Conservation (phyloP, 2,113 vertebrate genomes). For the Brachyistius frenatus region DNA sequence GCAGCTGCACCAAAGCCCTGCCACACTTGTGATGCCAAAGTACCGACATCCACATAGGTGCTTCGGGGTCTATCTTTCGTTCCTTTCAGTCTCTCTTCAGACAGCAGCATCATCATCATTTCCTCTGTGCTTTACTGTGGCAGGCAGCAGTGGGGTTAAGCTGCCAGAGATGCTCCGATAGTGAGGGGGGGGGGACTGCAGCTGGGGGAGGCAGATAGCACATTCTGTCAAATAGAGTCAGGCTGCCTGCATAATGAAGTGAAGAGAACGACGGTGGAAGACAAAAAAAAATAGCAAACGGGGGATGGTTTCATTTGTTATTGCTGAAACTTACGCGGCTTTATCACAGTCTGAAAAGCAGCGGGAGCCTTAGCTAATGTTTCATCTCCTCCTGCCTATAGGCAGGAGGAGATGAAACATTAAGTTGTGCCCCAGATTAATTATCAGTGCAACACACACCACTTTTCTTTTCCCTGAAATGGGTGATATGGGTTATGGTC, state of each 20-base stretch:
- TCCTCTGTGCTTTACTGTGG: constrained; percentile 56
- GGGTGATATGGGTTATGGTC: not conserved
- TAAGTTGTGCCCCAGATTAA: constrained; percentile 79
- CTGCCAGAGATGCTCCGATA: constrained; percentile 83
- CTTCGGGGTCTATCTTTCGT: constrained; percentile 48
- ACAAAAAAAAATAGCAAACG: constrained; percentile 54
- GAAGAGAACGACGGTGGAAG: constrained; percentile 64
- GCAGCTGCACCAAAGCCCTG: constrained; percentile 27
- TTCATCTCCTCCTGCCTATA: constrained; percentile 5
- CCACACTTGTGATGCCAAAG: constrained; percentile 37
- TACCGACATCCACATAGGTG: constrained; percentile 46
- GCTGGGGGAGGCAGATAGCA: constrained; percentile 87
- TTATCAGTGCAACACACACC: constrained; percentile 65
- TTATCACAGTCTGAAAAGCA: constrained; percentile 44
- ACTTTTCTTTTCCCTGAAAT: constrained; percentile 3
- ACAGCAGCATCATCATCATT: constrained; percentile 59
- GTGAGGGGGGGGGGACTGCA: constrained; percentile 77
- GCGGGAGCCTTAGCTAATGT: constrained; percentile 49
- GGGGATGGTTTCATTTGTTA: constrained; percentile 80
- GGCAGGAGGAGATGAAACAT: constrained; percentile 70
- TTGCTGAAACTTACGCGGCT: constrained; percentile 67
- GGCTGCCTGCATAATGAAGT: constrained; percentile 87
- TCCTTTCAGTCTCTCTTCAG: constrained; percentile 51
- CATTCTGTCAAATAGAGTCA: constrained; percentile 86
- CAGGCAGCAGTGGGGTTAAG: constrained; percentile 80